A percentile compares a stretch with the other conserved stretches of the same genome.
phyloP scores from a whole-genome alignment of 2,113 vertebrate genomes.

The Cynocephalus volans region DNA sequence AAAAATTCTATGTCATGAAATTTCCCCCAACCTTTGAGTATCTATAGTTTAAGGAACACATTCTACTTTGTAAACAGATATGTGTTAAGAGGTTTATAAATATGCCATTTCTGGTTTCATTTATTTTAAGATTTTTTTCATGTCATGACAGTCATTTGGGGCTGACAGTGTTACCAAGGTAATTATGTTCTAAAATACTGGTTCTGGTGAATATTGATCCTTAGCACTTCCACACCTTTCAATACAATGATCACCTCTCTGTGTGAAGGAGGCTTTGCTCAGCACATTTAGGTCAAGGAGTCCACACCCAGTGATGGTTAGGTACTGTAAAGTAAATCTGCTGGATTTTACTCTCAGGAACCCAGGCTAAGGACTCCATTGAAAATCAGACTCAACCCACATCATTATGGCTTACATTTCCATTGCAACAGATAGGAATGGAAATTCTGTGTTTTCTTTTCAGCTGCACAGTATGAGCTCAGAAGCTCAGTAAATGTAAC shows the following conservation, averaged over 20 bases:
- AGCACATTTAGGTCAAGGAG: not conserved
- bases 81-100: conserved; percentile 78
- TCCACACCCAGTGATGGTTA: fast-evolving
- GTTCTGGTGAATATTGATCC: conserved; percentile 55
- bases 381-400: not conserved
- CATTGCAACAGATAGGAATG: not conserved
- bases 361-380: not conserved
- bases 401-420: not conserved
- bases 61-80: conserved; percentile 52
- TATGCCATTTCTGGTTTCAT: conserved; percentile 71
- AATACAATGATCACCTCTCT: not conserved
- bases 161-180: conserved; percentile 71
- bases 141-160: conserved; percentile 77
- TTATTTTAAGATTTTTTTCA: conserved; percentile 83
- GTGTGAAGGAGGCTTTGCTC: not conserved
- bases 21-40: not conserved
- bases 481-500: not conserved
- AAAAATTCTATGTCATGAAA: conserved; percentile 42
- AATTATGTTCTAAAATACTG: conserved; percentile 52
- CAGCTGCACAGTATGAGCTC: not conserved
- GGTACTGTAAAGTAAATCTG: not conserved
- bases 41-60: conserved; percentile 1
- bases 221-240: not conserved
- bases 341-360: not conserved
- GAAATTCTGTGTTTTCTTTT: conserved; percentile 37